A percentile compares a stretch with the other conserved stretches of the same genome.
Conservation (phyloP, 1,140 invertebrate species). For the Neodiprion fabricii region DNA sequence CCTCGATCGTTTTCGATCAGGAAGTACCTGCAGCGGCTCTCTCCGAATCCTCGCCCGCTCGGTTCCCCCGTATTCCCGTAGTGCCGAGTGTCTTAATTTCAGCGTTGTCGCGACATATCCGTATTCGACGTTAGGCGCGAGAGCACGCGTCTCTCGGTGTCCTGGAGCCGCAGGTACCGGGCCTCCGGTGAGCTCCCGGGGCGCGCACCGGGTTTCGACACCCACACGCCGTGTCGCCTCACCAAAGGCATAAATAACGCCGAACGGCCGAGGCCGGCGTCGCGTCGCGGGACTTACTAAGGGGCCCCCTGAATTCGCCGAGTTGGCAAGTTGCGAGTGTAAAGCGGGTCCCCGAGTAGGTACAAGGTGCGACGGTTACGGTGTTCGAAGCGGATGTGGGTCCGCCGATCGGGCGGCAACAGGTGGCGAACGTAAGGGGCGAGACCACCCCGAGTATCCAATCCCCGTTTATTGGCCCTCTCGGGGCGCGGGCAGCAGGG, state of each 20-base stretch:
- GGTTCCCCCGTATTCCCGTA: too few relatives aligned
- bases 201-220: slow-evolving; percentile 58
- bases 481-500: not conserved
- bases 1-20: too few relatives aligned
- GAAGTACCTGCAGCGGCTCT: too few relatives aligned
- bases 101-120: too few relatives aligned
- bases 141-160: too few relatives aligned
- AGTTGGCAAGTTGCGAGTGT: not conserved
- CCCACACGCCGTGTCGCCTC: slow-evolving; percentile 58
- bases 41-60: too few relatives aligned
- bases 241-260: slow-evolving; percentile 55
- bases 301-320: too few relatives aligned
- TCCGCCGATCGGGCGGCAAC: not conserved
- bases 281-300: too few relatives aligned
- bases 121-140: too few relatives aligned
- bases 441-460: slow-evolving; percentile 9
- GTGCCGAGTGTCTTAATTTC: too few relatives aligned
- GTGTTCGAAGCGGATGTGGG: not conserved
- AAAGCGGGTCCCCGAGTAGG: not conserved
- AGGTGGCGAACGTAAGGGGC: not conserved
- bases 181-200: slow-evolving; percentile 38
- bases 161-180: too few relatives aligned
- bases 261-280: slow-evolving; percentile 11
- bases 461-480: not conserved
- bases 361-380: not conserved